These are phyloP conservation scores for Parazoanthus atlanticus DNA, from an alignment of 92 coral and sea anemone species.

Conservation along the genomic window DNA sequence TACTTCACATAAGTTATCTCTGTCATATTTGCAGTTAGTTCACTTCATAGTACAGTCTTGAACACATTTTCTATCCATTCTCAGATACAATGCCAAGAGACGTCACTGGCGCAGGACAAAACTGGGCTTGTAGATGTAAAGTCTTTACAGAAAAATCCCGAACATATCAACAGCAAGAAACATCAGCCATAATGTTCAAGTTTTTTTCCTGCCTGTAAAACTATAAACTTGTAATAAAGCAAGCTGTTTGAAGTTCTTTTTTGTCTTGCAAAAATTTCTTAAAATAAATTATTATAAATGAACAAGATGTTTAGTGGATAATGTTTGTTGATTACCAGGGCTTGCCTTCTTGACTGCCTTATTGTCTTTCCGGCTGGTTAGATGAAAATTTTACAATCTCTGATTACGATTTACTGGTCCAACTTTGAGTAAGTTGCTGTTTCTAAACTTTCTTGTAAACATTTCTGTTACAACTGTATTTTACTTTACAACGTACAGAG, in stretches of 20 bases:
- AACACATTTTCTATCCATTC: background rate
- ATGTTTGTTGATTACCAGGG: no score
- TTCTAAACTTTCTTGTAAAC: no score
- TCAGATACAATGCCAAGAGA: conserved; percentile 98
- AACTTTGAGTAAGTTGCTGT: no score
- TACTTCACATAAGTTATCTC: no score
- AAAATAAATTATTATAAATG: no score
- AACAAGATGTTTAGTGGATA: no score
- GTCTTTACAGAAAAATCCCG: background rate
- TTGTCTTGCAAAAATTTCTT: background rate
- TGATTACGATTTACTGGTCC: no score
- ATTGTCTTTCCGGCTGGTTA: no score
- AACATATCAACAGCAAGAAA: background rate
- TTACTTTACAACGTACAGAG: no score
- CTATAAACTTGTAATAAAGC: conserved; percentile 24
- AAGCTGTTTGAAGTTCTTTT: background rate
- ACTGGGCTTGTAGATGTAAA: conserved; percentile 75
- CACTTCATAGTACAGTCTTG: background rate
- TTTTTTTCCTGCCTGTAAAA: background rate
- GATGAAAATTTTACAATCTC: no score
- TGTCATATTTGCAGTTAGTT: background rate
- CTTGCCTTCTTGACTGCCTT: no score
- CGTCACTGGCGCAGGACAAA: conserved; percentile 99
- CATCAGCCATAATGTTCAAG: background rate
- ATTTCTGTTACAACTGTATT: no score